A percentile compares a stretch with the other conserved stretches of the same genome.
Evolutionary conservation across 2,113 vertebrate genomes (phyloP).

Genomic region (Microcebus griseorufus): DNA sequence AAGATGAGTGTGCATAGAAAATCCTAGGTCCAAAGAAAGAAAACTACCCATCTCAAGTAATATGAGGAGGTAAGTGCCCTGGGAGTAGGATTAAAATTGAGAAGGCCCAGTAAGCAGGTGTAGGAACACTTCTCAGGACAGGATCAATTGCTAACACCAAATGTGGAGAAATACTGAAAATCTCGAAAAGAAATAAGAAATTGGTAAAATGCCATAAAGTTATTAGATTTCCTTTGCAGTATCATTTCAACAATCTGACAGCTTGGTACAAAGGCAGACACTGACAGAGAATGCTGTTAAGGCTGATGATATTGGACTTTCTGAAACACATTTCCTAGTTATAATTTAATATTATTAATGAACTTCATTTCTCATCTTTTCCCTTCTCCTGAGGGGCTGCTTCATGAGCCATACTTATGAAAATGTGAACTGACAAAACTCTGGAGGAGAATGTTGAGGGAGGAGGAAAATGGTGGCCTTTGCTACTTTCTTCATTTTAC

Average conservation of each 20-base stretch:
- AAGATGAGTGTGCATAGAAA: background rate
- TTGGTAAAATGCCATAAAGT: background rate
- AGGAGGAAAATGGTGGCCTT: background rate
- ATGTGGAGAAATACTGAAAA: background rate
- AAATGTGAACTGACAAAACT: background rate
- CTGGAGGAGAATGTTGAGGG: background rate
- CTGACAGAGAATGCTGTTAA: background rate
- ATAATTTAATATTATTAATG: conserved; percentile 34
- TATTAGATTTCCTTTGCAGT: background rate
- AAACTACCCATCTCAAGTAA: background rate
- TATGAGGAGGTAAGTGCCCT: background rate
- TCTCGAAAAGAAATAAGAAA: background rate
- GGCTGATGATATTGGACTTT: background rate
- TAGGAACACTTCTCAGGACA: background rate
- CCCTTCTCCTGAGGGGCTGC: background rate
- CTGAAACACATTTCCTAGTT: background rate
- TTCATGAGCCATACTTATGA: background rate
- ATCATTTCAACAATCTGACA: background rate
- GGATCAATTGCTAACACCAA: background rate
- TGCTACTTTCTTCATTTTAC: background rate
- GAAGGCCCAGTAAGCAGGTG: background rate
- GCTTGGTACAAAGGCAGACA: background rate
- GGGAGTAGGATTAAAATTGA: background rate
- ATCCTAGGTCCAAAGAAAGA: background rate
- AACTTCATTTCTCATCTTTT: conserved; percentile 25